phyloP scores from a whole-genome alignment of 2,888 invertebrate genomes.

The Ferdinandea cuprea region DNA sequence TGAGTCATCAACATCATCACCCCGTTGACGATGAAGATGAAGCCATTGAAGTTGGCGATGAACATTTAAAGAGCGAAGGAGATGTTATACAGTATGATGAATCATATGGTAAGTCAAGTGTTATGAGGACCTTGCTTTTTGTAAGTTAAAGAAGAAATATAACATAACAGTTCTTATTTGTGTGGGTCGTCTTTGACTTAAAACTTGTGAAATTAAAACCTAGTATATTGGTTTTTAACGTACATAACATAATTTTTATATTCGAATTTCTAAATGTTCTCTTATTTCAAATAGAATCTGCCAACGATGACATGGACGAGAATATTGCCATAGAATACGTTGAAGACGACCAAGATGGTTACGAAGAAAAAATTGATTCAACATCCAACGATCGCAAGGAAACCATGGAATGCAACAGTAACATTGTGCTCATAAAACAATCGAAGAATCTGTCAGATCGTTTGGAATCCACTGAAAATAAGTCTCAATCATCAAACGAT shows the following conservation, averaged over 20 bases:
- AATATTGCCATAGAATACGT: conserved; percentile 79
- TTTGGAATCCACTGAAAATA: conserved; percentile 47
- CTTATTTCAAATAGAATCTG: conserved; percentile 54
- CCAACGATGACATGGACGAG: conserved; percentile 78
- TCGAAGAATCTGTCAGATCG: conserved; percentile 20
- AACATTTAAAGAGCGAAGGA: conserved; percentile 64
- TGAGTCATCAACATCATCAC: conserved; percentile 40
- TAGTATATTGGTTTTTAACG: too few species aligned
- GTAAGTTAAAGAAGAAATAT: too few species aligned
- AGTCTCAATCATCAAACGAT: conserved; percentile 48
- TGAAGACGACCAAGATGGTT: conserved; percentile 76
- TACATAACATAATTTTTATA: too few species aligned
- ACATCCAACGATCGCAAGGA: conserved; percentile 57
- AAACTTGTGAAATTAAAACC: too few species aligned
- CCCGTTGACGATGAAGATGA: conserved; percentile 68
- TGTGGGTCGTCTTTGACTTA: too few species aligned
- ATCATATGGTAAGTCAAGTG: conserved; percentile 73
- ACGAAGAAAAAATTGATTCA: conserved; percentile 68
- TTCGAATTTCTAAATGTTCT: not conserved
- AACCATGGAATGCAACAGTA: conserved; percentile 56
- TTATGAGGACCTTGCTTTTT: not conserved
- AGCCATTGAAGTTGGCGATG: conserved; percentile 70
- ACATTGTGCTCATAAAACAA: conserved; percentile 59
- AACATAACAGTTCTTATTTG: not conserved
- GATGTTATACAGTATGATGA: conserved; percentile 75